These are phyloP conservation scores for Willisornis vidua DNA, from an alignment of 2,113 vertebrate genomes.

Conservation along the genomic window DNA sequence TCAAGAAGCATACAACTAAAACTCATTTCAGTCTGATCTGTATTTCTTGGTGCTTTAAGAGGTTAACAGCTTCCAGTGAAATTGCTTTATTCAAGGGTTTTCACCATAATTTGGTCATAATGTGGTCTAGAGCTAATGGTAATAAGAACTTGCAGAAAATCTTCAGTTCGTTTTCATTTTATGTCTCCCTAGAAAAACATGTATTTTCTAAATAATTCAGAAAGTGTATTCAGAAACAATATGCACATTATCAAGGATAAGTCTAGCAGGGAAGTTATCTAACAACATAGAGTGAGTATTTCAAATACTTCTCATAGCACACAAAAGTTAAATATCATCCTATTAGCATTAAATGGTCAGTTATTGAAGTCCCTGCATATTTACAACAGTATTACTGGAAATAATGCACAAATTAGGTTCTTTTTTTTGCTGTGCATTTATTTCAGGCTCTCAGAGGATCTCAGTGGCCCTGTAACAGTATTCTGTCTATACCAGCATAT, in stretches of 20 bases:
- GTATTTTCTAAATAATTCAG: slow-evolving; percentile 38
- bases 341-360: slow-evolving; percentile 19
- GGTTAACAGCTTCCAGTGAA: slow-evolving; percentile 66
- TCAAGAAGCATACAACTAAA: slow-evolving; percentile 62
- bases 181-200: not conserved
- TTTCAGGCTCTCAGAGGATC: not conserved
- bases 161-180: slow-evolving; percentile 45
- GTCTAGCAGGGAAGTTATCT: slow-evolving; percentile 32
- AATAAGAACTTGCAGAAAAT: slow-evolving; percentile 59
- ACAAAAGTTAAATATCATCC: not conserved
- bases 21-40: slow-evolving; percentile 65
- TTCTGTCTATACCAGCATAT: slow-evolving; percentile 25
- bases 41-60: slow-evolving; percentile 67
- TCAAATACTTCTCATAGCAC: not conserved
- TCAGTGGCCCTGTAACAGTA: not conserved
- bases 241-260: not conserved
- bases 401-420: not conserved
- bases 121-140: slow-evolving; percentile 58
- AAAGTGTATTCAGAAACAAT: slow-evolving; percentile 55
- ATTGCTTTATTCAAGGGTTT: slow-evolving; percentile 67
- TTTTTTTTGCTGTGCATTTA: not conserved
- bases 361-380: not conserved
- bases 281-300: not conserved
- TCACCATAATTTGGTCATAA: slow-evolving; percentile 60
- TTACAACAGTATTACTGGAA: not conserved